Percentiles rank a stretch among this genome's conserved stretches.
Conservation (phyloP, 1,140 invertebrate genomes). For the Stegodyphus dumicola region DNA sequence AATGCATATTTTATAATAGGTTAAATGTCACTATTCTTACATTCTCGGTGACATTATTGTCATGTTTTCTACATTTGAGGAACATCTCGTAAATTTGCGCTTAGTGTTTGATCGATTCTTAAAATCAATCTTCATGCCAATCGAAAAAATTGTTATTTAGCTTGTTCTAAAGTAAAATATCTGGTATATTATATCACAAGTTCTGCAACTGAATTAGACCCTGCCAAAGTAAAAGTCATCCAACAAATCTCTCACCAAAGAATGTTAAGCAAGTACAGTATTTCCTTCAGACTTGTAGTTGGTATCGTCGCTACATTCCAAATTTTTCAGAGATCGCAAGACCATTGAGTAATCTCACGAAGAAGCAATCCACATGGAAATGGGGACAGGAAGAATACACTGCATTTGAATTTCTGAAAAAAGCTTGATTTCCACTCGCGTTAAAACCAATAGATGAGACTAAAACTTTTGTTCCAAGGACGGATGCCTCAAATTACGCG, state of each 20-base stretch:
- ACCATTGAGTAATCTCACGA: constrained; percentile 17
- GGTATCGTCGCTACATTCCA: constrained; percentile 2
- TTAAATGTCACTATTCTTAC: constrained; percentile 64
- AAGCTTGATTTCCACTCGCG: constrained; percentile 3
- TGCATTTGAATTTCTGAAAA: constrained; percentile 38
- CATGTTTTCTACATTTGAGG: constrained; percentile 60
- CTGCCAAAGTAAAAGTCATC: constrained; percentile 31
- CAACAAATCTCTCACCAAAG: constrained; percentile 23
- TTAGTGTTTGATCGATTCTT: constrained; percentile 20
- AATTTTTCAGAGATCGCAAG: constrained; percentile 20
- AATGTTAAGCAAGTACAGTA: constrained; percentile 24
- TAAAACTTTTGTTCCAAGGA: background rate
- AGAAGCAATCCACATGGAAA: constrained; percentile 23
- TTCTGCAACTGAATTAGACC: no score
- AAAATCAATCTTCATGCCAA: constrained; percentile 48
- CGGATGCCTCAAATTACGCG: constrained; percentile 45
- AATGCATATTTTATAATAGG: constrained; percentile 58
- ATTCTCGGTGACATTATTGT: constrained; percentile 68
- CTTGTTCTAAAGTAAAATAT: constrained; percentile 39
- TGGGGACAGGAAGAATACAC: constrained; percentile 32
- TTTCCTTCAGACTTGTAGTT: constrained; percentile 12
- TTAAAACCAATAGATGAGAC: background rate
- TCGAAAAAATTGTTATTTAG: constrained; percentile 48
- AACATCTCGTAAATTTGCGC: constrained; percentile 34
- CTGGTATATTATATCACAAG: constrained; percentile 36